Conservation (phyloP, 2,888 invertebrate species). For the Crematogaster levior region DNA sequence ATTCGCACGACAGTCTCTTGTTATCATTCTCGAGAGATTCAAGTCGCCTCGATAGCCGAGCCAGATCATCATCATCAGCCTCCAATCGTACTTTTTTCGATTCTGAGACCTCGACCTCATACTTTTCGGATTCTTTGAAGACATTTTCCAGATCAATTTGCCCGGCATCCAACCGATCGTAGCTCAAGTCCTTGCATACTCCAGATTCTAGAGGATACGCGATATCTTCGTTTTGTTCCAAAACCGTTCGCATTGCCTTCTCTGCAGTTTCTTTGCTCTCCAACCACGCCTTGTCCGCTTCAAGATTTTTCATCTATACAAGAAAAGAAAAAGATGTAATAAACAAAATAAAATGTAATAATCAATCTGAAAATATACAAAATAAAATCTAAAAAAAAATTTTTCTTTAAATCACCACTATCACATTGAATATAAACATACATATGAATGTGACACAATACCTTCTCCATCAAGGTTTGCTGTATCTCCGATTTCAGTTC, state of each 20-base stretch:
- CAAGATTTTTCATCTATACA: constrained; percentile 77
- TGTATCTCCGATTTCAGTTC: constrained; percentile 87
- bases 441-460: constrained; percentile 39
- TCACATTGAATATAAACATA: neutral
- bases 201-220: constrained; percentile 73
- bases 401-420: neutral
- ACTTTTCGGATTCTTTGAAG: constrained; percentile 74
- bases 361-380: neutral
- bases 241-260: constrained; percentile 57
- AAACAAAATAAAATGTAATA: neutral
- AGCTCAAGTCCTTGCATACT: constrained; percentile 75
- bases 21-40: constrained; percentile 82
- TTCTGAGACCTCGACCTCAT: constrained; percentile 81
- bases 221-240: constrained; percentile 74
- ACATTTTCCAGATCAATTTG: constrained; percentile 74
- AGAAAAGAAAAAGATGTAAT: neutral
- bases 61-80: constrained; percentile 67
- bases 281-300: constrained; percentile 76
- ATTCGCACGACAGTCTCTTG: constrained; percentile 77
- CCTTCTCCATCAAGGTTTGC: constrained; percentile 85
- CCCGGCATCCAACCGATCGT: constrained; percentile 78
- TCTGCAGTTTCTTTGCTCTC: constrained; percentile 74
- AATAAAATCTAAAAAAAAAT: neutral
- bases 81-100: constrained; percentile 84
- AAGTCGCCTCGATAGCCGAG: constrained; percentile 73